A percentile compares a stretch with the other conserved stretches of the same genome.
phyloP scores from a whole-genome alignment of 2,888 invertebrate genomes.

The Hemistola chrysoprasaria region DNA sequence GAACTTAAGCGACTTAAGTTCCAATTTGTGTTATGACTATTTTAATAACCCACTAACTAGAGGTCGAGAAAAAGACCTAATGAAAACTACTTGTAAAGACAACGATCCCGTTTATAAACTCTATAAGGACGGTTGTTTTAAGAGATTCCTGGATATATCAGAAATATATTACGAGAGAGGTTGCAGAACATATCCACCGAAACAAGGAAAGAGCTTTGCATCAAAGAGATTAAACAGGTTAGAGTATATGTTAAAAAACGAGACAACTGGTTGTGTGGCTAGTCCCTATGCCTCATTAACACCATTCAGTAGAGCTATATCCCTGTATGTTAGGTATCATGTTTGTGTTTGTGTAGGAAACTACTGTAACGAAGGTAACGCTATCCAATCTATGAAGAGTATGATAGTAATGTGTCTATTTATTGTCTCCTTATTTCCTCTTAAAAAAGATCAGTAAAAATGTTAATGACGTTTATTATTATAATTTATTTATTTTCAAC shows the following conservation, averaged over 20 bases:
- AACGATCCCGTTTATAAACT: no score
- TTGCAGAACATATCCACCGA: constrained; percentile 41
- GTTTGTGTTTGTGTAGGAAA: constrained; percentile 50
- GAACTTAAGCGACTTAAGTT: constrained; percentile 20
- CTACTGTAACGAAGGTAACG: constrained; percentile 45
- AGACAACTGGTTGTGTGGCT: constrained; percentile 40
- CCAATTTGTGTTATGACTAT: constrained; percentile 28
- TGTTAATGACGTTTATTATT: not conserved
- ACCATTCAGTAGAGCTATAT: constrained; percentile 49
- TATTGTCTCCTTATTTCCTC: no score
- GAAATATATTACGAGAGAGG: constrained; percentile 44
- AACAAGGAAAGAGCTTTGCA: constrained; percentile 32
- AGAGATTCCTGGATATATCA: constrained; percentile 44
- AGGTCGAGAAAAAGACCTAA: not conserved
- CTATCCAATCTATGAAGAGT: not conserved
- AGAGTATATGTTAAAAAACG: constrained; percentile 33
- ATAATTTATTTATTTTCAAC: constrained; percentile 13
- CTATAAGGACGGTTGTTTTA: constrained; percentile 25
- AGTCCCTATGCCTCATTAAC: constrained; percentile 52
- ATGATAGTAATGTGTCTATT: not conserved
- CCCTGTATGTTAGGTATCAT: constrained; percentile 51
- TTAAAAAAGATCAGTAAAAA: no score
- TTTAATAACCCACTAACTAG: constrained; percentile 15
- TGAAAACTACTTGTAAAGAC: constrained; percentile 5
- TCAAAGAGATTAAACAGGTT: constrained; percentile 34